Base-by-base conservation (phyloP, 2,888 invertebrate genomes). In the Periphyllus acericola region DNA sequence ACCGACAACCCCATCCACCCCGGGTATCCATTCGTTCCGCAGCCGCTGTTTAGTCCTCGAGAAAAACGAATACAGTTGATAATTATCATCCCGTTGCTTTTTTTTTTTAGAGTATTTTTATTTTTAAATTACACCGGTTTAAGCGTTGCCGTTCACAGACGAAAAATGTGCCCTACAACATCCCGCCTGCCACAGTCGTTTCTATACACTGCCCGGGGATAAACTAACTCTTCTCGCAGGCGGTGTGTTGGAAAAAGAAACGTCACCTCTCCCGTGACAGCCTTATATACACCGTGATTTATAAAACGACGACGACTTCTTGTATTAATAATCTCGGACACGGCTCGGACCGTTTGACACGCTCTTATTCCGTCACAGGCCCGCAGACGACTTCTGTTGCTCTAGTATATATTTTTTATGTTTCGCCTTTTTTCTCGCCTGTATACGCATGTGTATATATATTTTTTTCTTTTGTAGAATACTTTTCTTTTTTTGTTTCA, bases 81-180 rank as follows among this genome's bases (percentile, higher is more conserved):
- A 79, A 71, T 86, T 86, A 86, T 80, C 80, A 29, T 85, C n/a
- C 85, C 68, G n/a, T 32, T 34, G 21, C n/a, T 83, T 34, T 66
- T 60, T 68, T 68, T 29, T 29, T 25, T 74, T n/a, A n/a, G n/a
- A 0, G 46, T 71, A 32, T 32, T 83, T 85, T 78, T 68, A 66
- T 78, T 78, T 85, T 55, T 71, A 68, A 85, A 79, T 85, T 79
- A 52, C 34, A 71, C 68, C 29, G 52, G 78, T 79, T 68, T 52
- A 76, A 76, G 19, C 84, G 40, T 74, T 9, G 25, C 55, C 21
- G 32, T 72, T 52, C 52, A 71, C 60, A 71, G 52, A 78, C 78
- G 68, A 52, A 84, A 66, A 60, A 11, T 66, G 21, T 82, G 17
- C 32, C 6, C 11, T 11, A 3, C 46, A 14, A 46, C 46, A 46